Conservation (phyloP, 2,888 invertebrate species). For the Bugulina stolonifera region DNA sequence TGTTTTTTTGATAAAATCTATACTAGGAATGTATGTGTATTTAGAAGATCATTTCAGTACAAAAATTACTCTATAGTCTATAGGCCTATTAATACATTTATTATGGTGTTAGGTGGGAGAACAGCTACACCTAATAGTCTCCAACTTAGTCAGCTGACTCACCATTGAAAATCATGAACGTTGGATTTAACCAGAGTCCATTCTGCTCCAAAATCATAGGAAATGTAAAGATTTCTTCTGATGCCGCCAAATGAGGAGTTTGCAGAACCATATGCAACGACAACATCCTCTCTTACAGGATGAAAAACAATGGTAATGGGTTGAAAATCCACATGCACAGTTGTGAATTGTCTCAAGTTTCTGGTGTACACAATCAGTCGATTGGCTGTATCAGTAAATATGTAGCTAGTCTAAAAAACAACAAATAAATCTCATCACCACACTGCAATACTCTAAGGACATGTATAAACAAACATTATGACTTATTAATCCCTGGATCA, state of each 20-base stretch:
- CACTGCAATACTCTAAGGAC: too few relatives aligned
- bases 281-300: slow-evolving; percentile 9
- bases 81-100: too few relatives aligned
- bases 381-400: slow-evolving; percentile 8
- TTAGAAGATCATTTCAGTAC: too few relatives aligned
- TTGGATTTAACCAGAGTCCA: slow-evolving; percentile 3
- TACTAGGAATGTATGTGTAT: too few relatives aligned
- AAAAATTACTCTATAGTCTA: too few relatives aligned
- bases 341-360: slow-evolving; percentile 9
- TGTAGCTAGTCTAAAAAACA: slow-evolving; percentile 20
- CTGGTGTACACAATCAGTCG: not conserved
- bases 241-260: not conserved
- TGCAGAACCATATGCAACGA: not conserved
- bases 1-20: too few relatives aligned
- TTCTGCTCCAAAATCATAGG: slow-evolving; percentile 1
- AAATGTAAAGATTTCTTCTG: slow-evolving; percentile 3
- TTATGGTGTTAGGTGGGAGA: not conserved
- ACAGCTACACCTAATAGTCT: not conserved
- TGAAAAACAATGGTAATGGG: not conserved
- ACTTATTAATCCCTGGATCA: too few relatives aligned
- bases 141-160: not conserved
- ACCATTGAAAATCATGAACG: slow-evolving; percentile 24
- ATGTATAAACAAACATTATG: too few relatives aligned
- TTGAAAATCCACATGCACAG: not conserved
- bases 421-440: too few relatives aligned